phyloP scores from a whole-genome alignment of 1,140 invertebrate species.

The Lepidurus packardi region DNA sequence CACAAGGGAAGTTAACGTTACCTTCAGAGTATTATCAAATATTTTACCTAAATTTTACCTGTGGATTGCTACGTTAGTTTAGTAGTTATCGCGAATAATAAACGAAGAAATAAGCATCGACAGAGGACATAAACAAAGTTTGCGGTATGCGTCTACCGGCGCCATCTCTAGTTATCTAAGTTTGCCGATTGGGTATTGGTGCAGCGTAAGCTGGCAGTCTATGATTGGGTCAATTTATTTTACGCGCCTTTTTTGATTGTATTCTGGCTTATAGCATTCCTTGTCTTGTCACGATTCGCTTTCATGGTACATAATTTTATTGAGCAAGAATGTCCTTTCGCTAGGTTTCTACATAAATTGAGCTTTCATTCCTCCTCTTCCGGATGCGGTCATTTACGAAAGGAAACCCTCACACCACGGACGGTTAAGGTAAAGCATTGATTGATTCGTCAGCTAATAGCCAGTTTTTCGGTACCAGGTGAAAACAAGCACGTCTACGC shows the following conservation, averaged over 20 bases:
- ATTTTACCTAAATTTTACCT: background rate
- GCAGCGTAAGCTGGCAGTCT: background rate
- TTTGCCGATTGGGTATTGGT: background rate
- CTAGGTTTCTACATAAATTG: too few relatives aligned
- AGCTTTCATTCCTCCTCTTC: too few relatives aligned
- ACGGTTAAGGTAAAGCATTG: background rate
- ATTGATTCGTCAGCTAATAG: background rate
- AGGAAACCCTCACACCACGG: too few relatives aligned
- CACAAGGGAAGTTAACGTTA: background rate
- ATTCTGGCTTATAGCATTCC: too few relatives aligned
- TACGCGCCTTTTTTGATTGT: too few relatives aligned
- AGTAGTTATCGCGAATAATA: background rate
- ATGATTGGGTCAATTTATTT: background rate
- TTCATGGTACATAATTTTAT: too few relatives aligned
- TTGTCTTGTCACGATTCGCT: too few relatives aligned
- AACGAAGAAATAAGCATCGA: background rate
- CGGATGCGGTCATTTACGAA: too few relatives aligned
- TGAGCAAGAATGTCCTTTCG: too few relatives aligned
- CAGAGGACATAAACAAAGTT: conserved; percentile 3
- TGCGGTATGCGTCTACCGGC: background rate
- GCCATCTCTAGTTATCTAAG: background rate
- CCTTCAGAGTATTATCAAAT: background rate
- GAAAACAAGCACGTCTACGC: background rate
- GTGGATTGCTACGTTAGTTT: background rate
- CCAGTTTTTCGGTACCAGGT: background rate